A percentile compares a stretch with the other conserved stretches of the same genome.
phyloP scores from a whole-genome alignment of 2,113 vertebrate genomes.

The Anoura caudifer region DNA sequence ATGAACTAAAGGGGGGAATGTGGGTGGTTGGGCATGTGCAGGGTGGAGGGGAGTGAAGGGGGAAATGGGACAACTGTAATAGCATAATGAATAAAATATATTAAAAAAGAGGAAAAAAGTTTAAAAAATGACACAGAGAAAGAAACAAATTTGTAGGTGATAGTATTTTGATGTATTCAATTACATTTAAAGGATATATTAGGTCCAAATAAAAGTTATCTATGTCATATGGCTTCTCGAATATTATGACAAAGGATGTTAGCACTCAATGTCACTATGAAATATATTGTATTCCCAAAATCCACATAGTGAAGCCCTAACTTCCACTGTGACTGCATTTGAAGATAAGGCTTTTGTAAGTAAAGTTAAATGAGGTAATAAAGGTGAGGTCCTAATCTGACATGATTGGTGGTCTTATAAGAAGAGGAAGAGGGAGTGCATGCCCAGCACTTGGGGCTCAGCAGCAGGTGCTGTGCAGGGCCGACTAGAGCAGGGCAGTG shows the following conservation, averaged over 20 bases:
- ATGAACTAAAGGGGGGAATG: too few relatives aligned
- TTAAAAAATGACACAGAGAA: background rate
- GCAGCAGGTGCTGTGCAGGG: background rate
- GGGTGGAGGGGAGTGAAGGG: too few relatives aligned
- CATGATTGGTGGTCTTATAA: background rate
- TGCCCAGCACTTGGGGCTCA: background rate
- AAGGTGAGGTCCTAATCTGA: background rate
- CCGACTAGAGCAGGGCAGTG: background rate
- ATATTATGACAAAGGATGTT: background rate
- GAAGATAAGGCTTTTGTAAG: background rate
- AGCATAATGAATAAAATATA: too few relatives aligned
- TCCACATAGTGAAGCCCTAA: background rate
- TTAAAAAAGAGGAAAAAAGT: too few relatives aligned
- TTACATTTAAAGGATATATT: background rate
- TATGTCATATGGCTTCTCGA: background rate
- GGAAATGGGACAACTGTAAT: too few relatives aligned
- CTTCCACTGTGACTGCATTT: background rate
- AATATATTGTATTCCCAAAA: background rate
- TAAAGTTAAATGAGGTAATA: background rate
- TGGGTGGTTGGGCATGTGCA: too few relatives aligned
- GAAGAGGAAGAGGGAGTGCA: background rate
- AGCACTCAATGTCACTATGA: background rate
- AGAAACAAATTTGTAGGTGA: background rate
- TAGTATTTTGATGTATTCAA: background rate
- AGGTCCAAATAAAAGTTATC: background rate